phyloP scores from a whole-genome alignment of 2,797 vertebrate species.

The Myotis myotis region DNA sequence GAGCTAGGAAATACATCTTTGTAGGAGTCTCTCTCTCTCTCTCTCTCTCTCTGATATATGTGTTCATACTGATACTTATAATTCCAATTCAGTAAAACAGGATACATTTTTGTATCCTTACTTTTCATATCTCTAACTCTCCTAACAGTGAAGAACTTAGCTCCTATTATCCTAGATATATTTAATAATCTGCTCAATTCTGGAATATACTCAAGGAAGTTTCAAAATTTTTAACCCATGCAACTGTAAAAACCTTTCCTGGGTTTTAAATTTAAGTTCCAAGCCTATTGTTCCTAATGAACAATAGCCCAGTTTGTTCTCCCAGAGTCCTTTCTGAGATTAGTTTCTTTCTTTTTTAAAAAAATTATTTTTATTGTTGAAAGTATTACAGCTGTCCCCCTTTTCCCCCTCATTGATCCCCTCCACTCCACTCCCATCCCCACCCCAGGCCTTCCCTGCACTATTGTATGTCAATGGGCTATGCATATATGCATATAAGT shows the following conservation, averaged over 20 bases:
- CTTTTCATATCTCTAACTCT: neutral
- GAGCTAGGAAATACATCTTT: neutral
- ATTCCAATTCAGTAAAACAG: neutral
- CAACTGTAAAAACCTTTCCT: neutral
- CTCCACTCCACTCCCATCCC: no score
- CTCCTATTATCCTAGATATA: neutral
- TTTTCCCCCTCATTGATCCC: no score
- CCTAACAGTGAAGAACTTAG: neutral
- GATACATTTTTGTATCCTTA: neutral
- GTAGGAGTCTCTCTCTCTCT: neutral
- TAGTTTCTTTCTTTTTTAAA: neutral
- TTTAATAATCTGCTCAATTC: neutral
- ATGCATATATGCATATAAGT: no score
- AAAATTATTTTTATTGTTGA: no score
- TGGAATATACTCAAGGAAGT: neutral
- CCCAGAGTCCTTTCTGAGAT: neutral
- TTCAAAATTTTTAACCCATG: neutral
- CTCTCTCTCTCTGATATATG: neutral
- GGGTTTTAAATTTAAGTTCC: neutral
- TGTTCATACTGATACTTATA: neutral
- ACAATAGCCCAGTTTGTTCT: neutral
- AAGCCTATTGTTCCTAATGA: neutral
- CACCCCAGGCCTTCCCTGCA: no score
- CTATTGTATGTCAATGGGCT: no score
- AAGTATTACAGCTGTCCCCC: no score